phyloP scores from a whole-genome alignment of 2,113 vertebrate species.

The Serilophus lunatus region DNA sequence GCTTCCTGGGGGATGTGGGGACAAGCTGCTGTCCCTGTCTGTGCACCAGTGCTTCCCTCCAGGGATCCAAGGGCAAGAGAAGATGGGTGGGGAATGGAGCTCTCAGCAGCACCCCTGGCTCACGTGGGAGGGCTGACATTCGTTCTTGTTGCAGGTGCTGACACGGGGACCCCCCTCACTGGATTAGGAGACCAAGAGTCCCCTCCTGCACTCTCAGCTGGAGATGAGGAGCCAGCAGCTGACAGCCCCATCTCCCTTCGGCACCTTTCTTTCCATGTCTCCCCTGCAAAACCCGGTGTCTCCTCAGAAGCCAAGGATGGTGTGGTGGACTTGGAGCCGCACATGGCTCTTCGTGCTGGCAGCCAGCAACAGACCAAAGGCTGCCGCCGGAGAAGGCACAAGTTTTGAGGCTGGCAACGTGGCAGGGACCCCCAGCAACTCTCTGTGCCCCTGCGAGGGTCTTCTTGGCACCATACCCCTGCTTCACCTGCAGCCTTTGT shows the following conservation, averaged over 20 bases:
- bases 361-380: conserved; percentile 59
- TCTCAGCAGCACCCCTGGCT: background rate
- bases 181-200: conserved; percentile 12
- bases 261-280: conserved; percentile 54
- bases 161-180: background rate
- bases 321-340: conserved; percentile 76
- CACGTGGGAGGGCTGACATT: background rate
- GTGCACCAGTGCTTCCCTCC: fast-evolving
- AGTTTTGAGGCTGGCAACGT: conserved; percentile 45
- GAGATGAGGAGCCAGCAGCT: background rate
- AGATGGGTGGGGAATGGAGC: background rate
- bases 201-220: background rate
- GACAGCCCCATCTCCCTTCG: background rate
- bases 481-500: conserved; percentile 18
- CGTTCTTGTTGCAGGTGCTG: conserved; percentile 59
- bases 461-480: background rate
- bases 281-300: conserved; percentile 75
- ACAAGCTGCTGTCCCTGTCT: background rate
- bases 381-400: conserved; percentile 65
- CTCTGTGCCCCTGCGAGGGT: background rate
- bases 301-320: conserved; percentile 79
- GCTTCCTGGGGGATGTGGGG: background rate
- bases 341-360: background rate
- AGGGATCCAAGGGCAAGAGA: background rate
- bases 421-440: fast-evolving